Evolutionary conservation across 2,797 vertebrate species (phyloP).

Genomic region (Rhincodon typus): DNA sequence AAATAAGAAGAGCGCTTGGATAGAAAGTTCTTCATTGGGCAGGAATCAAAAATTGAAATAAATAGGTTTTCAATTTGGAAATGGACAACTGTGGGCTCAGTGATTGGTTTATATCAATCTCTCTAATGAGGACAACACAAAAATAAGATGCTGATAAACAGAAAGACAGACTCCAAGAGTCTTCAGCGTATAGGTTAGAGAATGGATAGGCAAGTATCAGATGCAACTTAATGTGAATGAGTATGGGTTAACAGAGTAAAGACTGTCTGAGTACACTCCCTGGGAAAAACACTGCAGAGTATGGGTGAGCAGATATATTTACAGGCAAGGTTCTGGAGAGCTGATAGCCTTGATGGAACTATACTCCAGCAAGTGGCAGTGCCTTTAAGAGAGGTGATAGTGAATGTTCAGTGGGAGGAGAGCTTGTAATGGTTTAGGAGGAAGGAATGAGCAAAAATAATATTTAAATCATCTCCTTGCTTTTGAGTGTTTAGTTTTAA

Average conservation of each 20-base stretch:
- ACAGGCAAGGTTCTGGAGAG: not conserved
- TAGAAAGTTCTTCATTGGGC: not conserved
- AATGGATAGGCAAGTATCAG: not conserved
- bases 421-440: not conserved
- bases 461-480: not conserved
- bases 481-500: not conserved
- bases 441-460: not conserved
- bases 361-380: not conserved
- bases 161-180: not conserved
- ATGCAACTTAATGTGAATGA: not conserved
- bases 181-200: not conserved
- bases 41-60: not conserved
- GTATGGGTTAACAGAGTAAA: not conserved
- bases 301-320: not conserved
- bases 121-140: not conserved
- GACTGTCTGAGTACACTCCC: not conserved
- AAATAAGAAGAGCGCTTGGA: not conserved
- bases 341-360: not conserved
- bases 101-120: not conserved
- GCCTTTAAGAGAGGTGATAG: not conserved
- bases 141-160: not conserved
- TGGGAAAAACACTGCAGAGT: not conserved
- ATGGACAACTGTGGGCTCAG: not conserved
- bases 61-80: not conserved
- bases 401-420: not conserved